Base-by-base conservation (phyloP, 2,888 invertebrate species). In the Synergus laeviventris region DNA sequence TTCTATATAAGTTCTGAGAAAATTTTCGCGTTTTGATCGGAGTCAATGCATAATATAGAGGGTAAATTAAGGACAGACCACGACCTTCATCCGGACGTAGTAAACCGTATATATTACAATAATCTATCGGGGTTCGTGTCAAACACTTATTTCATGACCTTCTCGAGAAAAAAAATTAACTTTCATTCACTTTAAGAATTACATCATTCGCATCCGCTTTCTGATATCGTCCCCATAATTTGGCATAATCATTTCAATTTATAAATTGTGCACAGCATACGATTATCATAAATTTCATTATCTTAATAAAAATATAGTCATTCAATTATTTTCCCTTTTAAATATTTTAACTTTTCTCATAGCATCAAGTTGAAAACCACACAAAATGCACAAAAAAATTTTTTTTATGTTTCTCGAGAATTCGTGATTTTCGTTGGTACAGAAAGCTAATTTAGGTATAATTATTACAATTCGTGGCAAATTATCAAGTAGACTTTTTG, bases 21-120 rank as follows among this genome's bases (percentile, higher is more conserved):
- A 31, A 70, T n/a, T n/a, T n/a, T n/a, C 18, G 21, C 45, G 16
- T 66, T 66, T 66, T 45, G 45, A 66, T 66, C 66, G 45, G 24
- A 45, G 21, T 12, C 24, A 9, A 66, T 66, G 66, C 45, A 66
- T 66, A 66, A 66, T 66, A 45, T 66, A 66, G 8, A 24, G 24
- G 14, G 16, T 24, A 24, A 24, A 45, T 66, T 45, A 42, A 31
- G 66, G 66, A 12, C 16, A 39, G 11, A 39, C 39, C 42, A 39
- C 39, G 39, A 12, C 56, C 56, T 56, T 56, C 45, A 56, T 18
- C 18, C 21, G 21, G 18, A 56, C 21, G 16, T 49, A 49, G 49
- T 49, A 49, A n/a, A 49, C 16, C 21, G 21, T 56, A 21, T 56
- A n/a, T 56, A 56, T 56, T 49, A 49, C 49, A 49, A n/a, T 8